Base-by-base conservation (phyloP, 2,797 vertebrate species). In the Hapalemur alaotrensis region DNA sequence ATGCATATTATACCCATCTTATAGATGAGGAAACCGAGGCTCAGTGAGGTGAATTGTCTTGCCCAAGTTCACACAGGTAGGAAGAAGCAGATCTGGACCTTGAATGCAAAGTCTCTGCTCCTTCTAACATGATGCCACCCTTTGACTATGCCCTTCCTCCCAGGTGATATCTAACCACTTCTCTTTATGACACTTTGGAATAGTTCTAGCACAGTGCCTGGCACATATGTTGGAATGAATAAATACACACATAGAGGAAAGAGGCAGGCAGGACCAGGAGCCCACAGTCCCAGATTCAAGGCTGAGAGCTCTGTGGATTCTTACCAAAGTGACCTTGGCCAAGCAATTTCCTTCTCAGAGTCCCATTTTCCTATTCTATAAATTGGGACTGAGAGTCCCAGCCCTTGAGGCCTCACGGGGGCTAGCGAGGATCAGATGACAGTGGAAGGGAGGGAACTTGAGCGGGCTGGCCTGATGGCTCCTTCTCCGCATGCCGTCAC, bases 341-440 rank as follows among this genome's bases (percentile, higher is more conserved):
- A 89, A 67, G 7, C 57, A 2, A 48, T 85, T 93, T 88, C 65
- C 38, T 18, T 43, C 52, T 72, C 17, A 32, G 50, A 67, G 30
- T 38, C 80, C 85, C 14, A 50, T 20, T 79, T 89, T 91, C 73
- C 5, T 72, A 32, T 35, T 92, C 17, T 91, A 41, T 59, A 67
- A 86, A 59, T 43, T 63, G 69, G 63, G 41, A 2, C 22, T 22
- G 67, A 73, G n/a, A 72, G 41, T 46, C 79, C 4, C 6, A 63
- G 38, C 22, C 23, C 25, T 76, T 82, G 25, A 14, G 9, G 25
- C 57, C 59, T 63, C 43, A 48, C 6, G 28, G 54, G 41, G 8
- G 7, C 11, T 48, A 48, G 22, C 59, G 54, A 69, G 67, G 22
- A 9, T 46, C 30, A 75, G 46, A 57, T 48, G 15, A 52, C 25